Conservation (phyloP, 2,113 vertebrate genomes). For the Oriolus oriolus region DNA sequence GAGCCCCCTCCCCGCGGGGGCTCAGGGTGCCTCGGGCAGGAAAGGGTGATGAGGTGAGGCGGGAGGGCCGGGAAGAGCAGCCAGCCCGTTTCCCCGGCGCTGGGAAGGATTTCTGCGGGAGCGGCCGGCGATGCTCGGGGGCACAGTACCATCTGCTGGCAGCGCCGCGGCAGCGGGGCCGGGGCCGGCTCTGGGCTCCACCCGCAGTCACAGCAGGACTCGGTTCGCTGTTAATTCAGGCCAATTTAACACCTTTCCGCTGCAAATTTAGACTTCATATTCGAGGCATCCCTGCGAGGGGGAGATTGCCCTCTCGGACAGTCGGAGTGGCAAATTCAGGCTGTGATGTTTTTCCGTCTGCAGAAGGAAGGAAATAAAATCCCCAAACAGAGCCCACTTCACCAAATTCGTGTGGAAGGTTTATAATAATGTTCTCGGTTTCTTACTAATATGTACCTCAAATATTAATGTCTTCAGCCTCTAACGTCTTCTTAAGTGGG, state of each 20-base stretch:
- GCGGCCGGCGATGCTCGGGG: background rate
- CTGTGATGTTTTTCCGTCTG: fast-evolving
- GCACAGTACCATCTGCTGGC: slow-evolving; percentile 55
- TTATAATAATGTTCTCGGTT: background rate
- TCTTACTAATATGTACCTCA: background rate
- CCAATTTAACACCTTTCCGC: fast-evolving
- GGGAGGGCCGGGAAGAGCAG: background rate
- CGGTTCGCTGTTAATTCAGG: fast-evolving
- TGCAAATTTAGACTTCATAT: background rate
- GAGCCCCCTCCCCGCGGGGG: background rate
- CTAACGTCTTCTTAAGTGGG: background rate
- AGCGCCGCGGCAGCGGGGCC: background rate
- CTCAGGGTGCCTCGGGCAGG: fast-evolving
- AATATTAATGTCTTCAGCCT: background rate
- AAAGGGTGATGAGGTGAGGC: too few relatives aligned
- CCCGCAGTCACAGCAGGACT: fast-evolving
- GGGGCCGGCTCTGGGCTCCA: background rate
- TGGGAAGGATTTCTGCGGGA: background rate
- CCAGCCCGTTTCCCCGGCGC: fast-evolving
- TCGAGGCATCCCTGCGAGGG: background rate
- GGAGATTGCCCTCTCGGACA: background rate
- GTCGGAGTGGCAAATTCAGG: background rate
- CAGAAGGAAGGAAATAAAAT: background rate
- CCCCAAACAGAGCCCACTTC: background rate
- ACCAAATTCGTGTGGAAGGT: background rate